Conservation (phyloP, 2,888 invertebrate genomes). For the Drosophila anomelani region DNA sequence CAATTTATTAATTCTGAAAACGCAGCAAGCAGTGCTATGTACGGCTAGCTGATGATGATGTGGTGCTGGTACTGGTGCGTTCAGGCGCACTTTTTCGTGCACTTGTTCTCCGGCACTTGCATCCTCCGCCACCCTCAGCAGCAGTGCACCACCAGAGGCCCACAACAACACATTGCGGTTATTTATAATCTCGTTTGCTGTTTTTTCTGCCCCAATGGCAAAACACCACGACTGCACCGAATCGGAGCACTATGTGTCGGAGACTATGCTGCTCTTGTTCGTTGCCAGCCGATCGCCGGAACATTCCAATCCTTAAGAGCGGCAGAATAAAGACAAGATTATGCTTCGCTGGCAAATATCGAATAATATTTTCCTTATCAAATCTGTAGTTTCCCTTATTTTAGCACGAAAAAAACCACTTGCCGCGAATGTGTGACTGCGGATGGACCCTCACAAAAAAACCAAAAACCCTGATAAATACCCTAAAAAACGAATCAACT, state of each 20-base stretch:
- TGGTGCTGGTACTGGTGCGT: conserved; percentile 10
- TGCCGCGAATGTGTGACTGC: conserved; percentile 32
- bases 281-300: neutral
- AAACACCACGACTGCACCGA: conserved; percentile 73
- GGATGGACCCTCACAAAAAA: neutral
- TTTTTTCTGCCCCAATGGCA: conserved; percentile 69
- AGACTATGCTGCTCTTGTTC: neutral
- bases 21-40: conserved; percentile 1
- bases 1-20: conserved; percentile 20
- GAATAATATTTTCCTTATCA: conserved; percentile 21
- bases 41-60: conserved; percentile 4
- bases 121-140: conserved; percentile 29
- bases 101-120: conserved; percentile 42
- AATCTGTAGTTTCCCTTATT: conserved; percentile 22
- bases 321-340: neutral
- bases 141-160: conserved; percentile 2
- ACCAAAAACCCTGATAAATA: neutral
- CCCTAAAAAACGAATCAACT: neutral
- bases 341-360: conserved; percentile 23
- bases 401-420: conserved; percentile 28
- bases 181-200: conserved; percentile 71
- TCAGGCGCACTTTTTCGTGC: conserved; percentile 50
- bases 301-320: neutral
- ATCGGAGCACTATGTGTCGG: neutral
- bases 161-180: conserved; percentile 53